Base-by-base conservation (phyloP, 2,888 invertebrate species). In the Elgonia sp. region DNA sequence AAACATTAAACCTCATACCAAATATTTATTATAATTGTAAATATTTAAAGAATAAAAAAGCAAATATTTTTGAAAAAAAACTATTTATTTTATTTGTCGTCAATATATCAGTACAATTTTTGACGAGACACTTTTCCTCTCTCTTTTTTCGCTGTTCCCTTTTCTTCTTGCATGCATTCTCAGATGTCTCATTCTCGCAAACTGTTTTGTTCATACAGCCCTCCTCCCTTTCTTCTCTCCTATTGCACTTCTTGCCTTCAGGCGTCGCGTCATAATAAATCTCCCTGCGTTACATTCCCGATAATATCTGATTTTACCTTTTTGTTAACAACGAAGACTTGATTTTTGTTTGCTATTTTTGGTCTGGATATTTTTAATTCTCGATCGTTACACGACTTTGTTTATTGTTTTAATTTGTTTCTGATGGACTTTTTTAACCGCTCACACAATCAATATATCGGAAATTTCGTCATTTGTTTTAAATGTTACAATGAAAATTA, bases 201-300 rank as follows among this genome's bases (percentile, higher is more conserved):
- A 73, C 12, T 16, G 21, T 67, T n/a, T 77, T 70, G 42, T 40
- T 62, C 69, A 70, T 75, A 42, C 53, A 60, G 10, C 20, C 88
- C 46, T 83, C 39, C 37, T 53, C 50, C 65, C 20, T 57, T 83
- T 73, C 75, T 83, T 75, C 65, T 53, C 65, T 81, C n/a, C 29
- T 29, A 29, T 29, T 29, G 29, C 29, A 29, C 29, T 29, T 29
- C 29, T 83, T 75, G 75, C 82, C 82, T 55, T 73, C 55, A 62
- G 76, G 77, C 70, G 70, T 84, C 84, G 70, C 79, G 72, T 65
- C 73, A 73, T 77, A 77, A 84, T 76, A 76, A 84, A 76, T 73
- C 82, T 82, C 53, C 70, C 72, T 40, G 69, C 21, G 62, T 70
- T 72, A 63, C 63, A 62, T 81, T 72, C 70, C 37, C 63, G 72